Evolutionary conservation across 2,888 invertebrate species (phyloP).

Genomic region (Fabriciana adippe): DNA sequence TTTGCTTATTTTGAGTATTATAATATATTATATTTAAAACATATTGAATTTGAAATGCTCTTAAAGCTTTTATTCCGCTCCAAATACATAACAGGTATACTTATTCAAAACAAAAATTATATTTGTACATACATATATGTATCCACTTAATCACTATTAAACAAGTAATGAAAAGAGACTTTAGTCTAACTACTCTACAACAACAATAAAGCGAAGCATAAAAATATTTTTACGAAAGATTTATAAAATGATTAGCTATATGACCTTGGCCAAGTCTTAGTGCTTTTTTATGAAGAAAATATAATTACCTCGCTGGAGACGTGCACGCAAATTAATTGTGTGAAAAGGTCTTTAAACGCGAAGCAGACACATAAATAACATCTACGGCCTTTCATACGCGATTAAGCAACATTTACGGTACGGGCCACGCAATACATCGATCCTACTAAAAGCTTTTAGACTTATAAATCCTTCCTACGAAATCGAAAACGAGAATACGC

Average conservation of each 20-base stretch:
- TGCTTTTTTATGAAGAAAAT: constrained; percentile 2
- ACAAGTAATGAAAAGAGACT: too few species aligned
- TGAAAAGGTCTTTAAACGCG: constrained; percentile 3
- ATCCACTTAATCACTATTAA: too few species aligned
- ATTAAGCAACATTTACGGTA: constrained; percentile 21
- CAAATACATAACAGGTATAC: too few species aligned
- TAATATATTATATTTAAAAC: too few species aligned
- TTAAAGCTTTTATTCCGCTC: too few species aligned
- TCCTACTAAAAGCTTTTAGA: constrained; percentile 25
- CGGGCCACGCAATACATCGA: constrained; percentile 10
- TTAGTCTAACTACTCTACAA: too few species aligned
- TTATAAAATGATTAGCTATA: neutral
- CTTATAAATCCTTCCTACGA: constrained; percentile 5
- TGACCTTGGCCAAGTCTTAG: neutral
- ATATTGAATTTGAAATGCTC: too few species aligned
- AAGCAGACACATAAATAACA: constrained; percentile 24
- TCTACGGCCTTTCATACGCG: constrained; percentile 18
- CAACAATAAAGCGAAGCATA: neutral
- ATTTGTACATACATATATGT: neutral
- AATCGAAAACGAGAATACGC: too few species aligned
- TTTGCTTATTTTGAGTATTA: too few species aligned
- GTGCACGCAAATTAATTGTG: constrained; percentile 14
- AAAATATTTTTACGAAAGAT: neutral
- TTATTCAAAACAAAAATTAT: neutral
- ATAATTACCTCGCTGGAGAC: constrained; percentile 3